Evolutionary conservation across 2,888 invertebrate species (phyloP).

Genomic region (Noctua janthina): DNA sequence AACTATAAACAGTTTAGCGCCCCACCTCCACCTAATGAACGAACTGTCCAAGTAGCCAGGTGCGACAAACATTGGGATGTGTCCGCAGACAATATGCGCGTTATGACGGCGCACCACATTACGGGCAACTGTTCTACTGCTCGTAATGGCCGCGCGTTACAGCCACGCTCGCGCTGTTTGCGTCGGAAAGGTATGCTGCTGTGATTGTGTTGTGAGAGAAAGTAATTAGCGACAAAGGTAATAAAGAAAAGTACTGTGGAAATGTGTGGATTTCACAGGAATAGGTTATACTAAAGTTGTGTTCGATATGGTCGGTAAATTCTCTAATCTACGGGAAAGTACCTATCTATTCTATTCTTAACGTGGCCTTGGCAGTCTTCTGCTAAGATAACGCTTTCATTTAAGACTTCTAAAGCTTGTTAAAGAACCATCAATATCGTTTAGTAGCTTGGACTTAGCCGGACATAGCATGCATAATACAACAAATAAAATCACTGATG

Average conservation of each 20-base stretch:
- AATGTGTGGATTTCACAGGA: not conserved
- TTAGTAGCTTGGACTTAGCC: slow-evolving; percentile 13
- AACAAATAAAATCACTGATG: not conserved
- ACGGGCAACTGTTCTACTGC: slow-evolving; percentile 29
- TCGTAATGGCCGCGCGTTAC: slow-evolving; percentile 15
- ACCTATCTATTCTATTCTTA: not conserved
- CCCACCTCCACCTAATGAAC: slow-evolving; percentile 31
- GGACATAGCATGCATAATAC: not conserved
- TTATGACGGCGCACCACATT: slow-evolving; percentile 28
- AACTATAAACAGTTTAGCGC: slow-evolving; percentile 6
- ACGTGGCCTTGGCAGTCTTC: not conserved
- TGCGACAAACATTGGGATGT: slow-evolving; percentile 41
- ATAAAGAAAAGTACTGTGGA: not conserved
- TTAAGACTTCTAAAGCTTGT: slow-evolving; percentile 37
- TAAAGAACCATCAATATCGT: slow-evolving; percentile 46
- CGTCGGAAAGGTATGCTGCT: slow-evolving; percentile 33
- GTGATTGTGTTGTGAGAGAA: slow-evolving; percentile 16
- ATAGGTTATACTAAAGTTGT: not conserved
- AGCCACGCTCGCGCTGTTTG: slow-evolving; percentile 9
- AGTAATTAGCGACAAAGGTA: slow-evolving; percentile 4
- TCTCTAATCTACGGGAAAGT: too few relatives aligned
- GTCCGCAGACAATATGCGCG: slow-evolving; percentile 29
- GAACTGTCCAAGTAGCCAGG: slow-evolving; percentile 35
- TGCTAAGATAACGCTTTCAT: not conserved
- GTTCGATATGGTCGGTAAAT: not conserved